These are phyloP conservation scores for Papilio gigon DNA, from an alignment of 2,888 invertebrate genomes.

Conservation along the genomic window DNA sequence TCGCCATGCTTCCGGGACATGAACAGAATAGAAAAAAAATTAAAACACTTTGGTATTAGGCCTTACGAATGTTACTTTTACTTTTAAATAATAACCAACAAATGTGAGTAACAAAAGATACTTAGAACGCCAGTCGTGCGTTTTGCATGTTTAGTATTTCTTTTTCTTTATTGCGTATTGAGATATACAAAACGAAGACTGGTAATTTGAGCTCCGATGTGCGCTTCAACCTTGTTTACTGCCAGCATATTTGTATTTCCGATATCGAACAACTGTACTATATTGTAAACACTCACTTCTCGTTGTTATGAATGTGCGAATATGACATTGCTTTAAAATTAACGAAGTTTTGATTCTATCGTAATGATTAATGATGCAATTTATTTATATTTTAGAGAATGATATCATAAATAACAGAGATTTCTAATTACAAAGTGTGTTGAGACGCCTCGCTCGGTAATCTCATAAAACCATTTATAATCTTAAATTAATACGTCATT, in stretches of 20 bases:
- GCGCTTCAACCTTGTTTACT: slow-evolving; percentile 58
- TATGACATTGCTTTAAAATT: slow-evolving; percentile 23
- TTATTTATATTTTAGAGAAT: slow-evolving; percentile 31
- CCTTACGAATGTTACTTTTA: slow-evolving; percentile 72
- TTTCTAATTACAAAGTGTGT: slow-evolving; percentile 19
- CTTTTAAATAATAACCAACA: slow-evolving; percentile 75
- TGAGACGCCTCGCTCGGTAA: not conserved
- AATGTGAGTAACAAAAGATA: slow-evolving; percentile 68
- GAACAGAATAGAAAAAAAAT: slow-evolving; percentile 59
- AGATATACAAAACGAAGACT: slow-evolving; percentile 37
- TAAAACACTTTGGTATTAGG: slow-evolving; percentile 58
- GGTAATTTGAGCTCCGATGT: slow-evolving; percentile 49
- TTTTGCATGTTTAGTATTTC: slow-evolving; percentile 62
- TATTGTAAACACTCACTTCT: slow-evolving; percentile 22
- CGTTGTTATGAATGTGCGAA: slow-evolving; percentile 14
- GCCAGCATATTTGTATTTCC: slow-evolving; percentile 40
- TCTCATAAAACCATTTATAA: slow-evolving; percentile 23
- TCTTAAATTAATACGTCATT: slow-evolving; percentile 16
- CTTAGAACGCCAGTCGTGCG: slow-evolving; percentile 65
- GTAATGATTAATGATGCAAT: slow-evolving; percentile 18
- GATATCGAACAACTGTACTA: slow-evolving; percentile 28
- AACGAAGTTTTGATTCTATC: slow-evolving; percentile 31
- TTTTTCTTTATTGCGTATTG: slow-evolving; percentile 56
- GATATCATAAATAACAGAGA: slow-evolving; percentile 21
- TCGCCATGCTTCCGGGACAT: slow-evolving; percentile 59